Base-by-base conservation (phyloP, 1,140 invertebrate genomes). In the Pentalonia nigronervosa region DNA sequence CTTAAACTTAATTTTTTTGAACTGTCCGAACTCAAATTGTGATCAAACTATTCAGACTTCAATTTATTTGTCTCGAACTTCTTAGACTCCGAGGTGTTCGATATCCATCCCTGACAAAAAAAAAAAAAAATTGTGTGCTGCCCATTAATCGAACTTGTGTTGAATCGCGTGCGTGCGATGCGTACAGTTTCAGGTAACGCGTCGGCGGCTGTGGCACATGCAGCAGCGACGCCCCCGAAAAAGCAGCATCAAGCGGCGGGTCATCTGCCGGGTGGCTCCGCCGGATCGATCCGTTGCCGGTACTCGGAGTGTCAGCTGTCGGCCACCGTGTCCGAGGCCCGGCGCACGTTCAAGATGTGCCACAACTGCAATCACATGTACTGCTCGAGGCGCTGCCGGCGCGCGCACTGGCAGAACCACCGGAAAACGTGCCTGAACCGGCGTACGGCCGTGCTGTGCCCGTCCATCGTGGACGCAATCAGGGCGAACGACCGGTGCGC, bases 331-430 rank as follows among this genome's bases (percentile, higher is more conserved):
- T 95, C 96, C 50, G 97, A 97, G 94, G 97, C 97, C 45, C 96
- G 97, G 94, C 96, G 97, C 94, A 96, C 96, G 94, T 98, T 97
- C 95, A 98, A 98, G 95, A 97, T 97, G 93, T 99, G 98, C 95
- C 98, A 99, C 95, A 99, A 99, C 95, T 99, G 99, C 95, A 97
- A 97, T 94, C 98, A 98, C 94, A 96, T 97, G 88, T 98, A 98
- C 95, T 99, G 98, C 95, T 98, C 97, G 83, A 96, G 97, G 93
- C 97, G 97, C 94, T 98, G 98, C 95, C 96, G 98, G 34, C 96
- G 97, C 93, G 96, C 97, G 6, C 98, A 99, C 95, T 99, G 98
- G 98, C 97, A 98, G 94, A 97, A 97, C 94, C 98, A 99, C 95
- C 96, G 98, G 89, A 97, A 97, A 94, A 97, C 97, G n/a, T 99